phyloP scores from a whole-genome alignment of 2,888 invertebrate genomes.

The Meteorus colon region DNA sequence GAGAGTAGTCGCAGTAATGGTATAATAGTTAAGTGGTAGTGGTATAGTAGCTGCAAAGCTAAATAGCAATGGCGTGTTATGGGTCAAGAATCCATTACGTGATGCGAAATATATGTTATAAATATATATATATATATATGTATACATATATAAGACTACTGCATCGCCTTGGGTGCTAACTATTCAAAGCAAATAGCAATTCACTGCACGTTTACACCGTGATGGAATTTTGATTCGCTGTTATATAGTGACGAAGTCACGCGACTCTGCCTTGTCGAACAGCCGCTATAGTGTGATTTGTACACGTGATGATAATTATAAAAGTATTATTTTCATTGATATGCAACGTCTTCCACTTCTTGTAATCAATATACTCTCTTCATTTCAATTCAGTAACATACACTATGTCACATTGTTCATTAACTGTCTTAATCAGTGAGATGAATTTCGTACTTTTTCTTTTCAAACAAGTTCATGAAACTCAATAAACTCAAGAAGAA shows the following conservation, averaged over 20 bases:
- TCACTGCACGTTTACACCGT: conserved; percentile 52
- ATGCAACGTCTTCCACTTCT: neutral
- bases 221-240: conserved; percentile 51
- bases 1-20: conserved; percentile 14
- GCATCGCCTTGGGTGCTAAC: conserved; percentile 49
- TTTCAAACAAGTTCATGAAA: too few relatives aligned
- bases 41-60: conserved; percentile 19
- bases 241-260: conserved; percentile 36
- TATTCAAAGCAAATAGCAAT: conserved; percentile 49
- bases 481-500: too few relatives aligned
- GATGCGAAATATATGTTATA: conserved; percentile 35
- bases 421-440: too few relatives aligned
- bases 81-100: conserved; percentile 57
- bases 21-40: conserved; percentile 8
- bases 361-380: neutral
- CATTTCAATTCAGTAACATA: too few relatives aligned
- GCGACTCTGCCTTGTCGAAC: conserved; percentile 46
- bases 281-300: conserved; percentile 44
- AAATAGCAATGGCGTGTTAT: conserved; percentile 51
- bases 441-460: too few relatives aligned
- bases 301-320: conserved; percentile 42
- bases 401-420: too few relatives aligned
- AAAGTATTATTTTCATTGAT: conserved; percentile 19
- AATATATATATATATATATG: neutral
- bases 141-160: conserved; percentile 35